Evolutionary conservation across 2,113 vertebrate species (phyloP).

Genomic region (Daubentonia madagascariensis): DNA sequence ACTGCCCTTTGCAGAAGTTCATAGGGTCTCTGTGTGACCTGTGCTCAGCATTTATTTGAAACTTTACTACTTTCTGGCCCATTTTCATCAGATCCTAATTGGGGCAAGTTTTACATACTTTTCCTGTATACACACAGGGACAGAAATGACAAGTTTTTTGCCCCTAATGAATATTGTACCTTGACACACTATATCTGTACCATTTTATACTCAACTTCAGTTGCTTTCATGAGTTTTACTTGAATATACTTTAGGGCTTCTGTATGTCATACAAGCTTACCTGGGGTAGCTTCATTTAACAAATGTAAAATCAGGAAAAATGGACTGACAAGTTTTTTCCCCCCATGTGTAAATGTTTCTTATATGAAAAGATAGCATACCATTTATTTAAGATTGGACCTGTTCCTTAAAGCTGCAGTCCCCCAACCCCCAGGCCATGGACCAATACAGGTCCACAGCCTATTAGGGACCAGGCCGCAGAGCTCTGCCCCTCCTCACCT

Average conservation of each 20-base stretch:
- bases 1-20: not conserved
- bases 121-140: not conserved
- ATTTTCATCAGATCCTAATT: not conserved
- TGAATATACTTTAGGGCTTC: not conserved
- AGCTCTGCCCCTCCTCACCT: too few relatives aligned
- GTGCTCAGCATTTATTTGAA: not conserved
- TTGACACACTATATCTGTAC: not conserved
- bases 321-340: not conserved
- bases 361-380: not conserved
- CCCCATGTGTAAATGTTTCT: not conserved
- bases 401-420: not conserved
- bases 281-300: not conserved
- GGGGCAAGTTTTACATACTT: not conserved
- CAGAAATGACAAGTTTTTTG: not conserved
- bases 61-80: not conserved
- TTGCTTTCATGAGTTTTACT: not conserved
- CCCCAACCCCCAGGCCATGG: too few relatives aligned
- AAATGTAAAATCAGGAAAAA: constrained; percentile 19
- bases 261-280: not conserved
- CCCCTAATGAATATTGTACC: not conserved
- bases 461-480: too few relatives aligned
- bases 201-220: not conserved
- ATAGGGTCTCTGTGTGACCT: not conserved
- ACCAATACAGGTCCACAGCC: too few relatives aligned
- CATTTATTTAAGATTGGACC: not conserved